Base-by-base conservation (phyloP, 1,140 invertebrate genomes). In the Saxidomus purpurata region DNA sequence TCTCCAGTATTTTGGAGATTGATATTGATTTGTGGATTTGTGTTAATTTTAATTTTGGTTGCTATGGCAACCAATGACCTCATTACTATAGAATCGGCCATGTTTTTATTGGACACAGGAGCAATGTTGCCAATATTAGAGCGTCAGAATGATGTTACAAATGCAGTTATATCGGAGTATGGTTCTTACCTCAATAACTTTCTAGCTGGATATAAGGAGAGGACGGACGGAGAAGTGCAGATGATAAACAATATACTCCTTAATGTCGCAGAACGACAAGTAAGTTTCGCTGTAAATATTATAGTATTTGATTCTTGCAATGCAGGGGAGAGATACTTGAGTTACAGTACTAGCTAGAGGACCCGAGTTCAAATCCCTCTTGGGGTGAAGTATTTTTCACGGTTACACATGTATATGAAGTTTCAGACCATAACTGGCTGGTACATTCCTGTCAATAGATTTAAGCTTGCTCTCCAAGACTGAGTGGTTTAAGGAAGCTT, bases 1-100 rank as follows among this genome's bases (percentile, higher is more conserved):
- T 92, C 93, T 61, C 89, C 91, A 9, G 89, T 94, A 36, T 43
- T 93, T 47, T 93, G 93, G 92, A 92, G 93, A 74, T 90, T 92
- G 69, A 89, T 91, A 17, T 36, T 93, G 52, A 92, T 92, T 6
- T 88, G 86, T 55, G 91, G 89, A 31, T 91, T 92, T 82, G 59
- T 94, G 71, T 49, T 94, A 74, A 79, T 93, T 38, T 81, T 94
- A 61, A 93, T 91, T 77, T 38, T 92, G n/a, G 49, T 94, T 82
- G 88, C 91, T 22, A 93, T 93, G 90, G 90, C 91, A 81, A 92
- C 91, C 0, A 87, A 93, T 77, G 90, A 93, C 87, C 91, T 94
- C 83, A 91, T 94, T 49, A 92, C 90, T 31, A 49, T 90, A 49
- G 93, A 93, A 49, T 92, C 92, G 38, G 90, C 93, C 38, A 90